These are phyloP conservation scores for Acanthurus lineatus DNA, from an alignment of 2,797 vertebrate species.

Conservation along the genomic window DNA sequence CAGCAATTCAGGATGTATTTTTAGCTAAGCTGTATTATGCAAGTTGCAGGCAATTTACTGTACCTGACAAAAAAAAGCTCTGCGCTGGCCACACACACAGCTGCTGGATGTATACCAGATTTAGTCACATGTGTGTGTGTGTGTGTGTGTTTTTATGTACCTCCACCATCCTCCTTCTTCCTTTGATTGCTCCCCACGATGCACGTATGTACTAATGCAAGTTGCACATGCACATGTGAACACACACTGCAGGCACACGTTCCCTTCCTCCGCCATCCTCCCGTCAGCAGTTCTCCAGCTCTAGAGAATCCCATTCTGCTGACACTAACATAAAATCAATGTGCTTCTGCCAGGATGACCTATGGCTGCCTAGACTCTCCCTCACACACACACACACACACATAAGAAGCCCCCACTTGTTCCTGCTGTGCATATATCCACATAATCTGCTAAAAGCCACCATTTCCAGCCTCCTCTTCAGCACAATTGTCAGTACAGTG, in stretches of 20 bases:
- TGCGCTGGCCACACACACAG: conserved; percentile 45
- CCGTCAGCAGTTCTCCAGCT: conserved; percentile 70
- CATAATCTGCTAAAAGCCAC: conserved; percentile 55
- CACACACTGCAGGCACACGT: not conserved
- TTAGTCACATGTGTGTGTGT: not conserved
- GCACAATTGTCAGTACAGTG: conserved; percentile 21
- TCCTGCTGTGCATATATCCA: conserved; percentile 24
- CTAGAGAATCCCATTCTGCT: conserved; percentile 66
- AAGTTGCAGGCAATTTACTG: conserved; percentile 62
- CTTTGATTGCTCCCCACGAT: not conserved
- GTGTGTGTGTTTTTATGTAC: conserved; percentile 4
- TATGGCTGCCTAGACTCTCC: conserved; percentile 30
- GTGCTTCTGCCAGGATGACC: conserved; percentile 61
- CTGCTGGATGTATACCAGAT: conserved; percentile 23
- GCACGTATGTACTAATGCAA: not conserved
- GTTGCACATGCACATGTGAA: conserved; percentile 9
- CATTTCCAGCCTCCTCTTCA: conserved; percentile 14
- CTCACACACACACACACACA: not conserved
- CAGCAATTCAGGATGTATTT: conserved; percentile 63
- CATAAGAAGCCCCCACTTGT: conserved; percentile 28
- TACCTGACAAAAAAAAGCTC: conserved; percentile 45
- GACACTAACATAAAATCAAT: conserved; percentile 68
- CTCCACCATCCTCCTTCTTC: not conserved
- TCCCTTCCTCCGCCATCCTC: conserved; percentile 23
- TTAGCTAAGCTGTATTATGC: conserved; percentile 61